These are phyloP conservation scores for Aix galericulata DNA, from an alignment of 2,113 vertebrate genomes.

Conservation along the genomic window DNA sequence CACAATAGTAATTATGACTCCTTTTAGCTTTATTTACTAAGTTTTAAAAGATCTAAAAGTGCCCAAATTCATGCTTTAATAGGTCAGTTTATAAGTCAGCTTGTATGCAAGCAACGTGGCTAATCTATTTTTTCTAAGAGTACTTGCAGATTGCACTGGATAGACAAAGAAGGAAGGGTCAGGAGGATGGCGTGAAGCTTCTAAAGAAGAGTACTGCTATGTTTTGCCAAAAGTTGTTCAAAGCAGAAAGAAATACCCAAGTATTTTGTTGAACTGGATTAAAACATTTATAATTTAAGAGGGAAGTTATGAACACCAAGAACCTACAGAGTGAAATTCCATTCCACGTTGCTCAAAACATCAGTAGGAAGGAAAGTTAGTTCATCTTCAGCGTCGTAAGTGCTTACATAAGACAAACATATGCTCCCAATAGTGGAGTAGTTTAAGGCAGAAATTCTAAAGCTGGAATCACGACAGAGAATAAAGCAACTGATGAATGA, in stretches of 20 bases:
- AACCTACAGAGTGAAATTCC: not conserved
- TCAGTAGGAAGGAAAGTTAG: accelerated
- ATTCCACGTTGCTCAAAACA: not conserved
- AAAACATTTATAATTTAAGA: not conserved
- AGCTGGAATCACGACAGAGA: not conserved
- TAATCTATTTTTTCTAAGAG: not conserved
- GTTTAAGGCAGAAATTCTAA: not conserved
- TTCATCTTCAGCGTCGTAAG: not conserved
- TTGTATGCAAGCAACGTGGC: not conserved
- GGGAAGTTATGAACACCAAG: not conserved
- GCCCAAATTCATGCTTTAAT: not conserved
- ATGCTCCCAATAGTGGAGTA: not conserved
- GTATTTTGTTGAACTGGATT: not conserved
- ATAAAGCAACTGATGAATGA: not conserved
- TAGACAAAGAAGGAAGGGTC: not conserved
- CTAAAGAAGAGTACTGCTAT: not conserved
- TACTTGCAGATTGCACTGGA: not conserved
- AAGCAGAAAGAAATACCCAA: not conserved
- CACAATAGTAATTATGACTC: not conserved
- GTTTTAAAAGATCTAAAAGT: not conserved
- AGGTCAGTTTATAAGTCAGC: not conserved
- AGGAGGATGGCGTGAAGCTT: not conserved
- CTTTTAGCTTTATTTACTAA: not conserved
- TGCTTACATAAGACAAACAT: not conserved
- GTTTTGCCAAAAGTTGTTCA: not conserved